A percentile compares a stretch with the other conserved stretches of the same genome.
These are phyloP conservation scores for Pogonomyrmex barbatus DNA, from an alignment of 1,140 invertebrate genomes.

Conservation along the genomic window DNA sequence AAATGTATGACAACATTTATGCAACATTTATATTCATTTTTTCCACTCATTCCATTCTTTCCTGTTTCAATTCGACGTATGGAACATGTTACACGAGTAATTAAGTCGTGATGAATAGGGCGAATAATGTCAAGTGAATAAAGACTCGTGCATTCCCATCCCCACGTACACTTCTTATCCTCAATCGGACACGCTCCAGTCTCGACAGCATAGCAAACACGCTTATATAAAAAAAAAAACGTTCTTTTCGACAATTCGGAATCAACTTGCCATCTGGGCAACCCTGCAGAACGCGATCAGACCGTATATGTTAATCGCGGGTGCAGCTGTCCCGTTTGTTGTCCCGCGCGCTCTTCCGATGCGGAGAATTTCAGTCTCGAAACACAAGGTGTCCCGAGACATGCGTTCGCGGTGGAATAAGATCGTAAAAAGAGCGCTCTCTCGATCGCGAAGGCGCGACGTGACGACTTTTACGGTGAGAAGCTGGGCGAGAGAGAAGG, in stretches of 20 bases:
- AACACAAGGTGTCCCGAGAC: conserved; percentile 19
- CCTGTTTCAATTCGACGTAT: background rate
- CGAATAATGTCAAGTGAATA: background rate
- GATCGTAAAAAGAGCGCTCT: conserved; percentile 53
- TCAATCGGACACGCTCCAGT: conserved; percentile 21
- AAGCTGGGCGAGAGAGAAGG: background rate
- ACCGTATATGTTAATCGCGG: conserved; percentile 53
- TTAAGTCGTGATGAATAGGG: conserved; percentile 1
- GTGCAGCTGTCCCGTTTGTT: conserved; percentile 45
- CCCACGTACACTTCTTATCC: conserved; percentile 18
- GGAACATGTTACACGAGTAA: background rate
- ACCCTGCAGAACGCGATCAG: conserved; percentile 41
- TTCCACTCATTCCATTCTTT: background rate
- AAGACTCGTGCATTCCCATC: background rate
- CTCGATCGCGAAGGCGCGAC: conserved; percentile 45
- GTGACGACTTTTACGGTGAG: conserved; percentile 52
- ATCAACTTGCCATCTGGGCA: conserved; percentile 2
- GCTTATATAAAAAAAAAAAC: conserved; percentile 42
- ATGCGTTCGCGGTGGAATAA: conserved; percentile 29
- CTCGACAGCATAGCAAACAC: conserved; percentile 5
- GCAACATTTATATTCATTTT: conserved; percentile 61
- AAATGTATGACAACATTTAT: background rate
- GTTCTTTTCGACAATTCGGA: conserved; percentile 32
- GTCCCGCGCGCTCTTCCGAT: background rate
- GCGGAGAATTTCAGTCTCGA: conserved; percentile 39